phyloP scores from a whole-genome alignment of 2,888 invertebrate genomes.

The Idaea straminata region DNA sequence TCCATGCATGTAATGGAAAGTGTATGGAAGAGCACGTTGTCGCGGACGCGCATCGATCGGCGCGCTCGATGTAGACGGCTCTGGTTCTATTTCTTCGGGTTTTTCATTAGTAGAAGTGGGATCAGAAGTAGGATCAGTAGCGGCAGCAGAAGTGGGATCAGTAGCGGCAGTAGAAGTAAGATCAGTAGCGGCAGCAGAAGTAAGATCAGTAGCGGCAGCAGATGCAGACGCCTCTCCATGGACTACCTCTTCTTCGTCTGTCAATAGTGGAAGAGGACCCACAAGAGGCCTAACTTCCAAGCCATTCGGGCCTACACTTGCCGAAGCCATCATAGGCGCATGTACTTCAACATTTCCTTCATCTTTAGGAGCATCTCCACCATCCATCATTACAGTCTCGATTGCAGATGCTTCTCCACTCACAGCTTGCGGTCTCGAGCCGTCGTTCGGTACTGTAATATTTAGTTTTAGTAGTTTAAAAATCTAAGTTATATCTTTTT shows the following conservation, averaged over 20 bases:
- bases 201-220: neutral
- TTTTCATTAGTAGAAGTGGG: neutral
- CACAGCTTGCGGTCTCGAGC: neutral
- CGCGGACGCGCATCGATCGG: constrained; percentile 36
- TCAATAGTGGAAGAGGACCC: neutral
- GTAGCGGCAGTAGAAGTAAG: neutral
- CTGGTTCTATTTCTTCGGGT: neutral
- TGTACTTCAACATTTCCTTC: constrained; percentile 2
- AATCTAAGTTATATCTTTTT: neutral
- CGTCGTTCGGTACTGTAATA: neutral
- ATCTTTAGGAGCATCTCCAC: neutral
- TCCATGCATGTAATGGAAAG: constrained; percentile 91
- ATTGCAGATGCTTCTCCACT: neutral
- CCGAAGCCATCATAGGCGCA: neutral
- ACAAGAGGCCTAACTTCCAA: neutral
- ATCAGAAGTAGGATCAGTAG: neutral
- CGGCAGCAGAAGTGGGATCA: neutral
- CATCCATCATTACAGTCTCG: neutral
- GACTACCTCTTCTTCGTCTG: neutral
- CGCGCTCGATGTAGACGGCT: neutral
- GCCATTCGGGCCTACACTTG: neutral
- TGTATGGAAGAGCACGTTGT: constrained; percentile 77
- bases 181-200: neutral
- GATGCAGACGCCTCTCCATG: neutral
- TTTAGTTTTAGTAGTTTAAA: neutral